Percentiles rank a stretch among this genome's conserved stretches.
Conservation (phyloP, 1,140 invertebrate genomes). For the Heliconius eleuchia region DNA sequence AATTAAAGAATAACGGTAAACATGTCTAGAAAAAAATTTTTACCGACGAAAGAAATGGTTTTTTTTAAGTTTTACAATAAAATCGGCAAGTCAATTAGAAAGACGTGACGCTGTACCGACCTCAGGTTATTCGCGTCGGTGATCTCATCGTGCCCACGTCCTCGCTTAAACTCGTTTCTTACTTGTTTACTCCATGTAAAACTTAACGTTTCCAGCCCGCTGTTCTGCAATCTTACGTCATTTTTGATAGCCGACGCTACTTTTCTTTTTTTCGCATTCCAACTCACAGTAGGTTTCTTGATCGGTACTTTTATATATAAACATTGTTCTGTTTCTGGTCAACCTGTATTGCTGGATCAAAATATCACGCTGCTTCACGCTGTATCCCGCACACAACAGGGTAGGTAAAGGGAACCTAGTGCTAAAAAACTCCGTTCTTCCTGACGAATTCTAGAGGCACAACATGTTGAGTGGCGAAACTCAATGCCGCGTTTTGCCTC, state of each 20-base stretch:
- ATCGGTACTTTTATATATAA: not conserved
- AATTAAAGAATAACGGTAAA: not conserved
- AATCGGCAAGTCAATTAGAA: slow-evolving; percentile 66
- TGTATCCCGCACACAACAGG: too few species aligned
- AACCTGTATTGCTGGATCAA: too few species aligned
- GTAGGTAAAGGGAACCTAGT: too few species aligned
- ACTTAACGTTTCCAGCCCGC: slow-evolving; percentile 62
- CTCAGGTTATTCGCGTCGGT: slow-evolving; percentile 72
- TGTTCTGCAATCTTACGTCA: slow-evolving; percentile 63
- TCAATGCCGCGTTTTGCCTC: too few species aligned
- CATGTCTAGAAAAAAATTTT: not conserved
- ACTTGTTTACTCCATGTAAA: slow-evolving; percentile 73
- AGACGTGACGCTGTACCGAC: slow-evolving; percentile 69
- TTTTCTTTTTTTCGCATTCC: slow-evolving; percentile 29
- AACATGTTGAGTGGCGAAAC: too few species aligned
- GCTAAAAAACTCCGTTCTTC: too few species aligned
- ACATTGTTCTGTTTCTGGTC: not conserved
- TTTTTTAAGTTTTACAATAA: not conserved
- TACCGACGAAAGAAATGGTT: not conserved
- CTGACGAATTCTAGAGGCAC: too few species aligned
- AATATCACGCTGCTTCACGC: too few species aligned
- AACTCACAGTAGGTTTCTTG: slow-evolving; percentile 9
- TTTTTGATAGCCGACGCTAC: slow-evolving; percentile 31
- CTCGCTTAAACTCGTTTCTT: slow-evolving; percentile 77
- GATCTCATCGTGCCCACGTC: slow-evolving; percentile 76